phyloP scores from a whole-genome alignment of 2,888 invertebrate genomes.

The Cyrtodaria siliqua region DNA sequence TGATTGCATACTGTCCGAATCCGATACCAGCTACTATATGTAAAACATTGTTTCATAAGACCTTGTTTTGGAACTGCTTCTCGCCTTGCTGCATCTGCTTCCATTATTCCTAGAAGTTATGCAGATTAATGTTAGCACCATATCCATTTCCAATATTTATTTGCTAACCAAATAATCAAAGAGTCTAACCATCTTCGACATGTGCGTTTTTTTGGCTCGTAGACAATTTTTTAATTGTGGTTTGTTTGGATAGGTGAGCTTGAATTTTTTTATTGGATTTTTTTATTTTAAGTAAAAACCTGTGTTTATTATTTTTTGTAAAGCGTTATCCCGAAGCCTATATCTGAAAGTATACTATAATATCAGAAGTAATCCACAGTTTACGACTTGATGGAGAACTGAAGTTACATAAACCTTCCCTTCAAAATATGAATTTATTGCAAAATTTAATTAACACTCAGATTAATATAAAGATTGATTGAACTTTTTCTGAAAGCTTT shows the following conservation, averaged over 20 bases:
- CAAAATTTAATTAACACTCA: conserved; percentile 54
- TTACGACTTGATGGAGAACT: conserved; percentile 19
- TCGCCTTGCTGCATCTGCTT: too few species aligned
- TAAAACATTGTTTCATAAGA: too few species aligned
- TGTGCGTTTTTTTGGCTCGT: conserved; percentile 23
- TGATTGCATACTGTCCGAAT: too few species aligned
- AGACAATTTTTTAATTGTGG: conserved; percentile 44
- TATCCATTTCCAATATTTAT: too few species aligned
- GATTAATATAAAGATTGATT: conserved; percentile 45
- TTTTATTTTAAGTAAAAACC: conserved; percentile 21
- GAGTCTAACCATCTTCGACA: too few species aligned
- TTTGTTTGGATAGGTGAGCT: conserved; percentile 53
- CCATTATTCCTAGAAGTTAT: too few species aligned
- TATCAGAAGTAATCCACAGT: conserved; percentile 13
- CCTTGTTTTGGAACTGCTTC: too few species aligned
- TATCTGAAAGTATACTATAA: not conserved
- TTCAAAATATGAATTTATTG: conserved; percentile 13
- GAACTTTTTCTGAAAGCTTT: conserved; percentile 19
- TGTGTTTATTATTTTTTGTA: conserved; percentile 55
- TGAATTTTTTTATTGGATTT: conserved; percentile 8
- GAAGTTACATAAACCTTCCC: conserved; percentile 28
- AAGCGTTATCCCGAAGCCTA: conserved; percentile 7
- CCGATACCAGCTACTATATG: too few species aligned
- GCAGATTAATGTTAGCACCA: too few species aligned
- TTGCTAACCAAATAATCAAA: too few species aligned